These are phyloP conservation scores for Drosophila meridionalis DNA, from an alignment of 2,888 invertebrate genomes.

Conservation along the genomic window DNA sequence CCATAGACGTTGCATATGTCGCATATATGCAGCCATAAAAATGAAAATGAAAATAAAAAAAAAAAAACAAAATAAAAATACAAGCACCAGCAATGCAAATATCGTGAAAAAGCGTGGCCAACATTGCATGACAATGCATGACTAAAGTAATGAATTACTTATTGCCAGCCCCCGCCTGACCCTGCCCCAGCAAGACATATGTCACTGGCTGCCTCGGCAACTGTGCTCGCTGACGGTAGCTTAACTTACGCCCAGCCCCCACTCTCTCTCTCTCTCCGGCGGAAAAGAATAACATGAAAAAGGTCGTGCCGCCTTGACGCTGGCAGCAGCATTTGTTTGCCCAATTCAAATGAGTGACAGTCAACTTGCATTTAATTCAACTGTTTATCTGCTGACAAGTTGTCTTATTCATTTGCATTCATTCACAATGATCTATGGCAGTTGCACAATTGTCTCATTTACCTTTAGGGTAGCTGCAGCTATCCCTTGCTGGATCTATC, in stretches of 20 bases:
- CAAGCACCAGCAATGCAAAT: constrained; percentile 61
- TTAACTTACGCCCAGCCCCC: not conserved
- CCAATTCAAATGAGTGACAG: constrained; percentile 73
- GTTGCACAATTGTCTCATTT: constrained; percentile 1
- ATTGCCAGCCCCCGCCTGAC: constrained; percentile 47
- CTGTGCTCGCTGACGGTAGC: constrained; percentile 11
- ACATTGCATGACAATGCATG: constrained; percentile 78
- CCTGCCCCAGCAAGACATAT: constrained; percentile 56
- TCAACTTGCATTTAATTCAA: constrained; percentile 56
- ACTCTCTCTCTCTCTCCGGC: not conserved
- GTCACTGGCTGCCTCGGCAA: constrained; percentile 34
- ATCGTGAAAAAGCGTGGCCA: constrained; percentile 70
- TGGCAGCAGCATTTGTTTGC: constrained; percentile 61
- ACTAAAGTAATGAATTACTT: constrained; percentile 80
- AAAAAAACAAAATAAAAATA: constrained; percentile 40
- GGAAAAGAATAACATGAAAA: constrained; percentile 58
- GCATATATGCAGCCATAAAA: constrained; percentile 52
- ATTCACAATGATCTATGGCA: constrained; percentile 25
- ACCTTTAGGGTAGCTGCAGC: not conserved
- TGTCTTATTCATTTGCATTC: constrained; percentile 36
- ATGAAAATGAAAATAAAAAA: no score
- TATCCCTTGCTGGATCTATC: not conserved
- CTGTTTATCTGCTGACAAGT: constrained; percentile 30
- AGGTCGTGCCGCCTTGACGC: constrained; percentile 65
- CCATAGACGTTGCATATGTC: constrained; percentile 47